These are phyloP conservation scores for Melanotaenia maccullochi DNA, from an alignment of 2,797 vertebrate species.

Conservation along the genomic window DNA sequence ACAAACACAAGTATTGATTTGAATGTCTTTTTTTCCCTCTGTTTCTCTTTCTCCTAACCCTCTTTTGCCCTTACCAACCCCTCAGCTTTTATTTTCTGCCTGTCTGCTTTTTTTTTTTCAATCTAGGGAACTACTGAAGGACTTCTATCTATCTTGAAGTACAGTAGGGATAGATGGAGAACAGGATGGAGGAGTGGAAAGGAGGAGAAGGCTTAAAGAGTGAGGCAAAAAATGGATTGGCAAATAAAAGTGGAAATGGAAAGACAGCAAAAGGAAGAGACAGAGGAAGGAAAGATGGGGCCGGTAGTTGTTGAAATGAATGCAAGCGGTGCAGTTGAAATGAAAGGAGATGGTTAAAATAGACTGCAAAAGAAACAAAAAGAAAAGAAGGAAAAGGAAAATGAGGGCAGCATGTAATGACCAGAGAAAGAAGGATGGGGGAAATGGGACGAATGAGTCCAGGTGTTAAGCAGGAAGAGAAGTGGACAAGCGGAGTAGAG, in stretches of 20 bases:
- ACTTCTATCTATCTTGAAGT: constrained; percentile 70
- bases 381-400: constrained; percentile 20
- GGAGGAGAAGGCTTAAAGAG: constrained; percentile 45
- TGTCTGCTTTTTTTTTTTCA: constrained; percentile 12
- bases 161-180: constrained; percentile 61
- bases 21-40: constrained; percentile 42
- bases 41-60: constrained; percentile 21
- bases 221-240: constrained; percentile 54
- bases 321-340: constrained; percentile 69
- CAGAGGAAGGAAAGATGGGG: constrained; percentile 1
- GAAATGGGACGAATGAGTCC: neutral
- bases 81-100: constrained; percentile 55
- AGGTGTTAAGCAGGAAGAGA: constrained; percentile 27
- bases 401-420: constrained; percentile 22
- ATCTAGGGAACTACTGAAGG: constrained; percentile 56
- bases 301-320: constrained; percentile 73
- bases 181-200: constrained; percentile 60
- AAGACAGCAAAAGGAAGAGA: constrained; percentile 6
- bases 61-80: constrained; percentile 49
- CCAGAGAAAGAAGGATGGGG: constrained; percentile 7
- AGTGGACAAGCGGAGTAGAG: constrained; percentile 4
- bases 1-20: constrained; percentile 76
- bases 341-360: constrained; percentile 63
- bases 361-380: constrained; percentile 11
- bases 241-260: constrained; percentile 58